These are phyloP conservation scores for Macaca mulatta DNA, from an alignment of 2,113 vertebrate species.

Conservation along the genomic window DNA sequence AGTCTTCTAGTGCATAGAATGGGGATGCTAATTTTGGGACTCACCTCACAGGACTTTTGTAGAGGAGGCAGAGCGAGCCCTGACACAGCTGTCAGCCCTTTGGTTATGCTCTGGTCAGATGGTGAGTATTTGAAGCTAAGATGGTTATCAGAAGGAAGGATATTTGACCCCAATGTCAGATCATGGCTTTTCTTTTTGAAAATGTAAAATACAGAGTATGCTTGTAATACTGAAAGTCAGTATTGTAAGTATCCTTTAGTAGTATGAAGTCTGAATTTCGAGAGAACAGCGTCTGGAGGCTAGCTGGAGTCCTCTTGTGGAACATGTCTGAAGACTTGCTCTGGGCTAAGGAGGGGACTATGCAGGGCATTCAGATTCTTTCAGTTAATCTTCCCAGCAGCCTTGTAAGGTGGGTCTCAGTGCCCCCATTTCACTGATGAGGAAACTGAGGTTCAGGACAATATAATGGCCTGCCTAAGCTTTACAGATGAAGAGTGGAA, in stretches of 20 bases:
- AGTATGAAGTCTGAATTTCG: background rate
- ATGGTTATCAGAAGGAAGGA: background rate
- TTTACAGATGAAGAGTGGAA: background rate
- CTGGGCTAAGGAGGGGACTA: background rate
- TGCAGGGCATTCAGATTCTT: background rate
- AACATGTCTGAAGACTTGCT: background rate
- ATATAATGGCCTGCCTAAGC: background rate
- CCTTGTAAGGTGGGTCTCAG: too few relatives aligned
- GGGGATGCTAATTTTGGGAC: too few relatives aligned
- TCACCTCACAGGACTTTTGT: background rate
- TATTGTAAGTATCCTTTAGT: background rate
- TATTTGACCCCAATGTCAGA: background rate
- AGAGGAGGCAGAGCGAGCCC: rapidly evolving
- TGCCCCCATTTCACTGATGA: background rate
- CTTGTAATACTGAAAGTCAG: background rate
- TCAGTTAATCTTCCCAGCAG: background rate
- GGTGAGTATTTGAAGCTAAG: background rate
- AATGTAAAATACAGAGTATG: background rate
- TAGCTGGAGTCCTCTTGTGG: background rate
- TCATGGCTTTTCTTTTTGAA: background rate
- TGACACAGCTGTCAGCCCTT: background rate
- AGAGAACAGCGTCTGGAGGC: background rate
- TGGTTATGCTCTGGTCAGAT: background rate
- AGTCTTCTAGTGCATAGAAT: rapidly evolving
- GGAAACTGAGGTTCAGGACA: background rate